Base-by-base conservation (phyloP, 2,888 invertebrate species). In the Idaea aversata region DNA sequence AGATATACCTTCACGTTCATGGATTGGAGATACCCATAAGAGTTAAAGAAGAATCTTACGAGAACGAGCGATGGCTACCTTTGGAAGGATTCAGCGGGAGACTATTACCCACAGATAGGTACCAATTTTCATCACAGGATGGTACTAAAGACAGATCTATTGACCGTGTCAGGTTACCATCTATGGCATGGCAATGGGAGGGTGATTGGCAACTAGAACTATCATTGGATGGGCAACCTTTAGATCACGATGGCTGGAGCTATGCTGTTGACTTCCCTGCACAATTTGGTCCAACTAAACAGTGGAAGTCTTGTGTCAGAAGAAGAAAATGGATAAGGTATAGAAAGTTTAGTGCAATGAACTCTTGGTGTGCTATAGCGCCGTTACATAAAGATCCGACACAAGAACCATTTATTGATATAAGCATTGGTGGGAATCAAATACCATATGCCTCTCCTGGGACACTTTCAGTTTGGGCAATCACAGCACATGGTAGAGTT, bases 181-280 rank as follows among this genome's bases (percentile, higher is more conserved):
- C 98, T 0, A 96, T 97, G 95, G 97, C 98, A 15, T 99, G 98
- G 98, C 97, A 97, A 80, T 99, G 98, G 98, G 98, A 99, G 91
- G 97, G 97, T 4, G 97, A 98, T 74, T 98, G 98, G 98, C 96
- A 96, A 77, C 92, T 97, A 65, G 97, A 98, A 82, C 94, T 97
- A 25, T 96, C 96, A 5, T 91, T 97, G 75, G 96, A 97, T 84
- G 98, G 98, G 16, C 97, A 98, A 79, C 96, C 97, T 4, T 90
- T 98, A 69, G 97, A 97, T 79, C 96, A 97, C 84, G 97, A 98
- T 93, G 98, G 98, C 15, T 98, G 98, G 98, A 97, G 96, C 65
- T 98, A 98, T 90, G 98, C 98, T 57, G 94, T 98, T 57, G 98
- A 98, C 87, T 98, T 98, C 88, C 97, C 97, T 64, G 95, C 97